Base-by-base conservation (phyloP, 2,113 vertebrate genomes). In the Oxyruncus cristatus region DNA sequence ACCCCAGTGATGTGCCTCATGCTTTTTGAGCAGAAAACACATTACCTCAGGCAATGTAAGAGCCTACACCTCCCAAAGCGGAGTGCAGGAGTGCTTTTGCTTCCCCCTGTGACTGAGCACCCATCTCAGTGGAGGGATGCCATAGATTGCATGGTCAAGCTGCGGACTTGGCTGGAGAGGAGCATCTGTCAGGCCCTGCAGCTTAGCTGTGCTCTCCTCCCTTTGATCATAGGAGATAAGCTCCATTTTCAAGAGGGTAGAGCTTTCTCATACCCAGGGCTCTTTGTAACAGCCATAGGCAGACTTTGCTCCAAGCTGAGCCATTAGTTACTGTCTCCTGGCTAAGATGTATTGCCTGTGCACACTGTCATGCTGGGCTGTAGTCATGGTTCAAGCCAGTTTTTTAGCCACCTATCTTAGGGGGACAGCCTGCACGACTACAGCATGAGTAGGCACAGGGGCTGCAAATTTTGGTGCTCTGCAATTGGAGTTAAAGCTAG, bases 101-200 rank as follows among this genome's bases (percentile, higher is more conserved):
- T 81, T 74, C 37, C 27, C 19, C 22, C 1, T 8, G 0, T 21
- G 39, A 37, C 55, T 58, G 23, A 53, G 27, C 16, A 58, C 17
- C 66, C 68, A 6, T 22, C 35, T 56, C 11, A 4, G 42, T n/a
- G 61, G 59, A 49, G 14, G 7, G 44, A 17, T 9, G 7, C 39
- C 44, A 59, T 23, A 47, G 9, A 49, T n/a, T 0, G 0, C 1
- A 0, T 20, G 26, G 49, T 50, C 27, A 47, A 53, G 49, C 66
- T 78, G 20, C 37, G 58, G 39, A 15, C 4, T 14, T 4, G 3
- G n/a, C 27, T 83, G 46, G 52, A 85, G 33, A 52, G 58, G 42
- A 85, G 42, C 61, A 39, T 35, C 17, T 42, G 26, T 72, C 42
- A 72, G 55, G n/a, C 42, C 8, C 58, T 52, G 74, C 3, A 2